Conservation (phyloP, 2,113 vertebrate genomes). For the Condylura cristata region DNA sequence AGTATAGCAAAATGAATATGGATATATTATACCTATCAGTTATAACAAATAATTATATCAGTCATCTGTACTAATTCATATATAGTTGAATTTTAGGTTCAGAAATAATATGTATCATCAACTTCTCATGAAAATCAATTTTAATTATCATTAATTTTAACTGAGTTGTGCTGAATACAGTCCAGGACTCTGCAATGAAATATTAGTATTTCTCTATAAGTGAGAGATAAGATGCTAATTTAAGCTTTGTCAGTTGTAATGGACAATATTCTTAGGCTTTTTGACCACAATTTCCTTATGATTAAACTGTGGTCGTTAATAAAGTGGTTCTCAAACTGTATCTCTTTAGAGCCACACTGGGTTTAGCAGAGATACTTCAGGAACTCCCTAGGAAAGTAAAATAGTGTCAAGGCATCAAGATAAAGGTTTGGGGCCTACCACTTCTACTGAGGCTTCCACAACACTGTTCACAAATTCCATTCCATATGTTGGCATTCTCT, state of each 20-base stretch:
- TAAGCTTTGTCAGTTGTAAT: background rate
- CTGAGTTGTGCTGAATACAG: background rate
- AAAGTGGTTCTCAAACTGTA: background rate
- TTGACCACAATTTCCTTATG: background rate
- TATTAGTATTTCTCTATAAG: background rate
- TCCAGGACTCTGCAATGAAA: background rate
- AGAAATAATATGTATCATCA: background rate
- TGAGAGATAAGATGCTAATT: background rate
- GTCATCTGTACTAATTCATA: too few species aligned
- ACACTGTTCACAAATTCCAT: background rate
- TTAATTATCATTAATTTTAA: background rate
- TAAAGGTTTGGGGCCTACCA: background rate
- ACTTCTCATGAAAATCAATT: slow-evolving; percentile 31
- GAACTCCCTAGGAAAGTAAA: background rate
- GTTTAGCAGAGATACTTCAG: background rate
- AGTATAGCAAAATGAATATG: background rate
- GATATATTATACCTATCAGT: background rate
- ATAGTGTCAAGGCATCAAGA: background rate
- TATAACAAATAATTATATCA: slow-evolving; percentile 48
- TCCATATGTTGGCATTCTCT: background rate
- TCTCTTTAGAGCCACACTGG: background rate
- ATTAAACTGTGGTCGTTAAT: background rate
- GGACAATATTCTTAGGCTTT: background rate
- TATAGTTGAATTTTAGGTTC: slow-evolving; percentile 1
- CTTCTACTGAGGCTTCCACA: background rate